These are phyloP conservation scores for Epizoanthus illoricatus DNA, from an alignment of 92 coral and sea anemone species.

Conservation along the genomic window DNA sequence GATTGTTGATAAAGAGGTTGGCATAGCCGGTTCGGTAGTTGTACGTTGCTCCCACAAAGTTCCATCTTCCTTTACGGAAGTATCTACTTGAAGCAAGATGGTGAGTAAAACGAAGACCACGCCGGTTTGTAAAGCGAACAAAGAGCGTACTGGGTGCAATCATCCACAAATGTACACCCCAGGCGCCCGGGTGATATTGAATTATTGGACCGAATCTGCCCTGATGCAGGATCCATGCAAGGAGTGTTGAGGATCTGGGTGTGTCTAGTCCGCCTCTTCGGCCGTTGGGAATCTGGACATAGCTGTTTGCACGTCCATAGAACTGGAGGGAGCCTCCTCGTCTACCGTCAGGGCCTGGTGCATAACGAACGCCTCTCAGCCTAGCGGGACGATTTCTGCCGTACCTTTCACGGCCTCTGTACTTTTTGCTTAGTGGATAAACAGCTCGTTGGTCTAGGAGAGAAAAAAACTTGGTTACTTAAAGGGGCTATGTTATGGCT, in stretches of 20 bases:
- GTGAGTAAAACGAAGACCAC: background rate
- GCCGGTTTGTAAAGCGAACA: conserved; percentile 39
- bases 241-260: conserved; percentile 59
- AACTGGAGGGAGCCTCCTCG: conserved; percentile 71
- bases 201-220: conserved; percentile 70
- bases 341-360: conserved; percentile 70
- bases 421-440: conserved; percentile 57
- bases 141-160: conserved; percentile 49
- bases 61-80: conserved; percentile 66
- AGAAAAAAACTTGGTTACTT: background rate
- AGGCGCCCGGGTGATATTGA: conserved; percentile 67
- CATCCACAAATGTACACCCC: conserved; percentile 92
- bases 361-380: conserved; percentile 59
- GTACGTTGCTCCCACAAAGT: conserved; percentile 72
- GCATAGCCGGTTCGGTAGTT: conserved; percentile 70
- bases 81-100: conserved; percentile 55
- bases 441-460: conserved; percentile 43
- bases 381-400: conserved; percentile 63
- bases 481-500: no score
- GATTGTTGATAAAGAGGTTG: conserved; percentile 69
- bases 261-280: conserved; percentile 72
- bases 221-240: conserved; percentile 69
- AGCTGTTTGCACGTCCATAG: conserved; percentile 74
- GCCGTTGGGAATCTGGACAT: conserved; percentile 61
- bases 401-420: conserved; percentile 61